These are phyloP conservation scores for Syngnathus acus DNA, from an alignment of 2,797 vertebrate genomes.

Conservation along the genomic window DNA sequence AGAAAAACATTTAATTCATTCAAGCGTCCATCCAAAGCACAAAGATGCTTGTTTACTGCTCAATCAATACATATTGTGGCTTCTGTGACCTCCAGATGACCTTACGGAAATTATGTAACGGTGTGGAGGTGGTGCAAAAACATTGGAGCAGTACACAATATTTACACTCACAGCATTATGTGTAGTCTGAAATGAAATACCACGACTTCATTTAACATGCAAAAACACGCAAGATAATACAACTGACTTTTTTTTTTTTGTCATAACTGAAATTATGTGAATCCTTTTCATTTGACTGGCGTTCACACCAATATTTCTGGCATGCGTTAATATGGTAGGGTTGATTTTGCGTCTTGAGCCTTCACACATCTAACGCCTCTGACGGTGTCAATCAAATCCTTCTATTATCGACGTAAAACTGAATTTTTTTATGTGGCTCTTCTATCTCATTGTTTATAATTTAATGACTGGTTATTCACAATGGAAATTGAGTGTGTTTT, in stretches of 20 bases:
- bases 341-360: neutral
- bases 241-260: neutral
- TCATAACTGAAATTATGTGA: neutral
- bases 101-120: neutral
- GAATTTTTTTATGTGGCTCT: neutral
- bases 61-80: neutral
- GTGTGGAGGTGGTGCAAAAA: neutral
- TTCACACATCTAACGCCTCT: neutral
- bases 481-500: neutral
- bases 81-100: neutral
- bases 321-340: neutral
- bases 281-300: neutral
- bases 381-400: neutral
- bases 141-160: neutral
- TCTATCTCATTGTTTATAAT: neutral
- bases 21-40: neutral
- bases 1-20: neutral
- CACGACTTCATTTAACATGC: no score
- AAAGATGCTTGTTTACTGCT: conserved; percentile 1
- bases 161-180: neutral
- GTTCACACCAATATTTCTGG: neutral
- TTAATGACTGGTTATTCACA: neutral
- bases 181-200: neutral
- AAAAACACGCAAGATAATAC: neutral
- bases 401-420: neutral